Percentiles rank a stretch among this genome's conserved stretches.
phyloP scores from a whole-genome alignment of 2,797 vertebrate genomes.

The Menidia menidia region DNA sequence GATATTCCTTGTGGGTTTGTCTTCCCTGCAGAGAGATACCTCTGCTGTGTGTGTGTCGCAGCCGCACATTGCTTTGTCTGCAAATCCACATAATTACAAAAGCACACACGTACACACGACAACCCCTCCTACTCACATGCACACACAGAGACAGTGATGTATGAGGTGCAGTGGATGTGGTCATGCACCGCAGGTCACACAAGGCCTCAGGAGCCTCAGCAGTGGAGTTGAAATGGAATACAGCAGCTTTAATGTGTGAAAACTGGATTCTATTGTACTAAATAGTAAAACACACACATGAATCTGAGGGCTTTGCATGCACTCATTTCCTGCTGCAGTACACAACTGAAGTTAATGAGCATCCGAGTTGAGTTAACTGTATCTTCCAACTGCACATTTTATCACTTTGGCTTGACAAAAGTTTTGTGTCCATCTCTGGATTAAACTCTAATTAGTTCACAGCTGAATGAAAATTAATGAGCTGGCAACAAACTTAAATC shows the following conservation, averaged over 20 bases:
- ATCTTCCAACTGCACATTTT: background rate
- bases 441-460: slow-evolving; percentile 7
- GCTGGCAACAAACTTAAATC: slow-evolving; percentile 11
- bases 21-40: slow-evolving; percentile 28
- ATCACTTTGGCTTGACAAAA: background rate
- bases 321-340: background rate
- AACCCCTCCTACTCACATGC: slow-evolving; percentile 22
- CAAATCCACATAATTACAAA: slow-evolving; percentile 62
- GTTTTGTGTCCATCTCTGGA: background rate
- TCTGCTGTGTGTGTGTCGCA: slow-evolving; percentile 62
- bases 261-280: background rate
- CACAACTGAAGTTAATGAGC: no score
- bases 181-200: slow-evolving; percentile 65
- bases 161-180: slow-evolving; percentile 61
- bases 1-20: slow-evolving; percentile 1
- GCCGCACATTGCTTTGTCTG: slow-evolving; percentile 62
- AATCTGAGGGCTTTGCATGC: background rate
- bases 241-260: background rate
- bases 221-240: background rate
- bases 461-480: slow-evolving; percentile 38
- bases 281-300: background rate
- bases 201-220: slow-evolving; percentile 47
- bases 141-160: slow-evolving; percentile 53
- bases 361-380: background rate
- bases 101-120: slow-evolving; percentile 46